Base-by-base conservation (phyloP, 2,797 vertebrate species). In the Falco biarmicus region DNA sequence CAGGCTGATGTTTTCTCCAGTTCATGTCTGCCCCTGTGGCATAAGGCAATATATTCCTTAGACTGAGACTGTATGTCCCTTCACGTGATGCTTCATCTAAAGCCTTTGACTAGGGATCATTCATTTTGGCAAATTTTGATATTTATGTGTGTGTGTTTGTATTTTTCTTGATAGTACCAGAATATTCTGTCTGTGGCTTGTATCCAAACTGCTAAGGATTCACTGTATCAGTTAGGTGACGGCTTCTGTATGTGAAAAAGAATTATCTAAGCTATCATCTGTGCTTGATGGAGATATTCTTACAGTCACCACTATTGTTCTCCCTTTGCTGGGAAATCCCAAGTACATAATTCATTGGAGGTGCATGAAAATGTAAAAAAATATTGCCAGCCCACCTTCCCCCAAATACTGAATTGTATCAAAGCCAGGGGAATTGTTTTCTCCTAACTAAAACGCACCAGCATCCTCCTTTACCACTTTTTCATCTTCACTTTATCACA, bases 191-290 rank as follows among this genome's bases (percentile, higher is more conserved):
- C 31, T 34, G 56, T 12, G 37, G 37, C 47, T 43, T 19, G 13
- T 15, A 60, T 15, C 31, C 1, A 10, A n/a, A 4, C 25, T 29
- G 19, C 41, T 60, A 6, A 6, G 56, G 37, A 43, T 13, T 29
- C 47, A 24, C 47, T 9, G 31, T 15, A 6, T 34, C 15, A 2
- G 18, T n/a, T 39, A 41, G 0, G 1, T 22, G 54, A 11, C 18
- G 28, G 65, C 65, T 41, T 59, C 65, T 11, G 10, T 11, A 10
- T 12, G 37, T 19, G 25, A 51, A n/a, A 50, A 56, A n/a, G 47
- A 34, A 15, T 29, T 54, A 19, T 34, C 37, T 29, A 29, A n/a
- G 37, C 47, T 19, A 5, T 51, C 0, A 2, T 25, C 45, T 43
- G 13, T 61, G 66, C 29, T 37, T 13, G n/a, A 11, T 8, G 39